phyloP scores from a whole-genome alignment of 2,888 invertebrate genomes.

The Xestia c-nigrum region DNA sequence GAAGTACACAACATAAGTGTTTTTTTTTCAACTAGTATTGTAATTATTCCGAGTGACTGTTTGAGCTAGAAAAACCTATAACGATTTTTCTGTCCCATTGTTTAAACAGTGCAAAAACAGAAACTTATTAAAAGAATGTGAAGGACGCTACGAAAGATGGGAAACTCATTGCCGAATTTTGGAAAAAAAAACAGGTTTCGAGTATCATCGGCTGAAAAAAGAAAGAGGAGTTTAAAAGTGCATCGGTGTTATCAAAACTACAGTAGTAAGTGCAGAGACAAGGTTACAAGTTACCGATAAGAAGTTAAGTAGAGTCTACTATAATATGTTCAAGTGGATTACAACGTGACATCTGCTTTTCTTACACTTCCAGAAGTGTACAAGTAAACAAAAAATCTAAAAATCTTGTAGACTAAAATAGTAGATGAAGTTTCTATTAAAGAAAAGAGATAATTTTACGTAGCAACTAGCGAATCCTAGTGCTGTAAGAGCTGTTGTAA shows the following conservation, averaged over 20 bases:
- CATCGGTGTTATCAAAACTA: constrained; percentile 28
- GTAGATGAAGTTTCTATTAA: no score
- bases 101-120: no score
- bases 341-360: constrained; percentile 7
- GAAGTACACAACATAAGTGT: background rate
- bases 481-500: no score
- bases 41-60: background rate
- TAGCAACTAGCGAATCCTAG: no score
- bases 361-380: background rate
- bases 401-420: no score
- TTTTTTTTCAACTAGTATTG: background rate
- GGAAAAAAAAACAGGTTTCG: background rate
- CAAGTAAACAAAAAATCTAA: no score
- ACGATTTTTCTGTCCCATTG: no score
- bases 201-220: background rate
- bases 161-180: background rate
- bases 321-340: constrained; percentile 14
- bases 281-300: constrained; percentile 24
- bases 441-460: no score
- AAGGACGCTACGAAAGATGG: background rate
- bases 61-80: no score
- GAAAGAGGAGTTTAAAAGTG: background rate
- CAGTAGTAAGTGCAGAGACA: constrained; percentile 17
- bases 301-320: background rate
- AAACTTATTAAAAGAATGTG: background rate